These are phyloP conservation scores for Apostichopus californicus DNA, from an alignment of 35 echinoderm and acorn worm species.

Conservation along the genomic window DNA sequence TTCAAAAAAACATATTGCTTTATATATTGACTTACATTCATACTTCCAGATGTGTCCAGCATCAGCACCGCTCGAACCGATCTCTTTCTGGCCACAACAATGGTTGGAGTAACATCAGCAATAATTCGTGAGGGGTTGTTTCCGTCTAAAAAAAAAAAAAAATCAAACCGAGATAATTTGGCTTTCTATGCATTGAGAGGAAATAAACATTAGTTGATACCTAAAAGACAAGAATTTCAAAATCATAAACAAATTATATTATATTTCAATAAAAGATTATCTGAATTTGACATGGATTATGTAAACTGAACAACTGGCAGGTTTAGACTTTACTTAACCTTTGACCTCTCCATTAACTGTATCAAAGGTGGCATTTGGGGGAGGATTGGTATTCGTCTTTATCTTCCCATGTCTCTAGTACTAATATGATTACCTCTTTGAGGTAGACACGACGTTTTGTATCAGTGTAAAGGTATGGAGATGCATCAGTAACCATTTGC, in stretches of 20 bases:
- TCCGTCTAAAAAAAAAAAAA: not conserved
- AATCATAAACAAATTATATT: too few relatives aligned
- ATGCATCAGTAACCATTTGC: conserved; percentile 68
- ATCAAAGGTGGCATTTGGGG: conserved; percentile 49
- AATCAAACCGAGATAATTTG: not conserved
- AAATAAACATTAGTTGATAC: too few relatives aligned
- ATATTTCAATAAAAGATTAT: too few relatives aligned
- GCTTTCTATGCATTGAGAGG: too few relatives aligned
- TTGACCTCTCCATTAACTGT: too few relatives aligned
- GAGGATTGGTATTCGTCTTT: conserved; percentile 38
- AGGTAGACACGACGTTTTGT: conserved; percentile 63
- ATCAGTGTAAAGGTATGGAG: conserved; percentile 60
- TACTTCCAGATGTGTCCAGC: conserved; percentile 75
- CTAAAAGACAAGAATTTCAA: too few relatives aligned
- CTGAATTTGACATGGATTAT: too few relatives aligned
- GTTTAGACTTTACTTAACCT: too few relatives aligned
- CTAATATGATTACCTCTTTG: conserved; percentile 65
- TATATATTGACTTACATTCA: conserved; percentile 52
- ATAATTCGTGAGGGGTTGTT: not conserved
- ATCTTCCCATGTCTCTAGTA: conserved; percentile 56
- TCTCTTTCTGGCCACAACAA: conserved; percentile 10
- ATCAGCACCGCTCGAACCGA: conserved; percentile 64
- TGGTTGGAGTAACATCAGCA: conserved; percentile 9
- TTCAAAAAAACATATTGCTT: too few relatives aligned
- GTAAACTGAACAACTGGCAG: too few relatives aligned